These are phyloP conservation scores for Heteractis magnifica DNA, from an alignment of 92 coral and sea anemone genomes.

Conservation along the genomic window DNA sequence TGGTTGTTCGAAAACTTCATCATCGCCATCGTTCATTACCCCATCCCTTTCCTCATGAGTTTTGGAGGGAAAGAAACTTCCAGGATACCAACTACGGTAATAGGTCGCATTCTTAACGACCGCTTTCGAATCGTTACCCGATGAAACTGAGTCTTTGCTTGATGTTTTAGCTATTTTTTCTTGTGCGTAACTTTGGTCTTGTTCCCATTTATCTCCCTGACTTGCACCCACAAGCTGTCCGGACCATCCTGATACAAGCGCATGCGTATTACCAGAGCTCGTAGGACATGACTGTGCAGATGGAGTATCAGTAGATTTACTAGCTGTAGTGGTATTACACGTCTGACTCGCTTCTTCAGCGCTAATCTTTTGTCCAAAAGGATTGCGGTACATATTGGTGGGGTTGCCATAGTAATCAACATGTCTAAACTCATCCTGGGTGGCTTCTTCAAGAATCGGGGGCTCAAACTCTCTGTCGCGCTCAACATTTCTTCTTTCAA, in stretches of 20 bases:
- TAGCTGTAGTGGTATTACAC: neutral
- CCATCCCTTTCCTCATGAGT: neutral
- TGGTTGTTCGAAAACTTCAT: slow-evolving; percentile 6
- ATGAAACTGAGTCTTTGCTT: neutral
- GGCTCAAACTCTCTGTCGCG: neutral
- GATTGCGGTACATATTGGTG: slow-evolving; percentile 31
- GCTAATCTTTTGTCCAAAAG: slow-evolving; percentile 32
- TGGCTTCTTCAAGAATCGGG: neutral
- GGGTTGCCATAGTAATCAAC: slow-evolving; percentile 49
- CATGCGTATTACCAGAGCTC: neutral
- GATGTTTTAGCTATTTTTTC: neutral
- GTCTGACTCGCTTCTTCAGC: slow-evolving; percentile 9
- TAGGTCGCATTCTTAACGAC: slow-evolving; percentile 11
- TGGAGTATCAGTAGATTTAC: neutral
- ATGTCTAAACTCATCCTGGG: neutral
- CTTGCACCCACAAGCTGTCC: neutral
- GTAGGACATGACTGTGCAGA: neutral
- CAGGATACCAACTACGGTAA: slow-evolving; percentile 46
- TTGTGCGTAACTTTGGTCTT: neutral
- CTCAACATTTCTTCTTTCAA: neutral
- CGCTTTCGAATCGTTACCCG: neutral
- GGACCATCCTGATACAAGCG: neutral
- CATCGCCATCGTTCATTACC: neutral
- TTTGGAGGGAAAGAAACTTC: slow-evolving; percentile 39
- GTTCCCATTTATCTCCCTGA: neutral